Evolutionary conservation across 1,140 invertebrate species (phyloP).

Genomic region (Drosophila yakuba): DNA sequence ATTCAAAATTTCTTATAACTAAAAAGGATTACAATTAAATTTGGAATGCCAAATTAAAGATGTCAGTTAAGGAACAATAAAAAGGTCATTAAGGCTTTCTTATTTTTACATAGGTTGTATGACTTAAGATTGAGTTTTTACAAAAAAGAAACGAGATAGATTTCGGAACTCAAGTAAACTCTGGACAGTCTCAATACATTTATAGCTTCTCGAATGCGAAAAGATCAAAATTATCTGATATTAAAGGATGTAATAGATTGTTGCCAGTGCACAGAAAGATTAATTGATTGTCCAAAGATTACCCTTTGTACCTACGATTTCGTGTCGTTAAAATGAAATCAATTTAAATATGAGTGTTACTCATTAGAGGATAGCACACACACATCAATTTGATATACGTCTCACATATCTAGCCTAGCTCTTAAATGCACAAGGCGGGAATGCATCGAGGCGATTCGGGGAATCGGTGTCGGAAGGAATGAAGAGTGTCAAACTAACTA

Average conservation of each 20-base stretch:
- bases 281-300: not conserved
- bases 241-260: not conserved
- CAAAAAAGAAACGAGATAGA: constrained; percentile 15
- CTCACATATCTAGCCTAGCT: constrained; percentile 9
- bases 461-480: not conserved
- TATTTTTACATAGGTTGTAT: constrained; percentile 24
- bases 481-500: constrained; percentile 7
- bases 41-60: constrained; percentile 3
- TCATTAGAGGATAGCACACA: constrained; percentile 6
- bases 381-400: constrained; percentile 1
- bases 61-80: constrained; percentile 32
- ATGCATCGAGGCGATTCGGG: constrained; percentile 8
- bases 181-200: not conserved
- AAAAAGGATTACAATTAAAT: not conserved
- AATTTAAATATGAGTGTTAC: not conserved
- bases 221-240: not conserved
- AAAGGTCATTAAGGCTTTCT: constrained; percentile 29
- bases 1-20: constrained; percentile 4
- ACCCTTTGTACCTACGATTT: not conserved
- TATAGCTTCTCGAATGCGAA: not conserved
- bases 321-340: not conserved
- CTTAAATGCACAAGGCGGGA: constrained; percentile 6
- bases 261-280: not conserved
- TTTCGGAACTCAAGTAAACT: not conserved
- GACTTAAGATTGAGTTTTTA: not conserved